Conservation (phyloP, 2,888 invertebrate species). For the Agrochola macilenta region DNA sequence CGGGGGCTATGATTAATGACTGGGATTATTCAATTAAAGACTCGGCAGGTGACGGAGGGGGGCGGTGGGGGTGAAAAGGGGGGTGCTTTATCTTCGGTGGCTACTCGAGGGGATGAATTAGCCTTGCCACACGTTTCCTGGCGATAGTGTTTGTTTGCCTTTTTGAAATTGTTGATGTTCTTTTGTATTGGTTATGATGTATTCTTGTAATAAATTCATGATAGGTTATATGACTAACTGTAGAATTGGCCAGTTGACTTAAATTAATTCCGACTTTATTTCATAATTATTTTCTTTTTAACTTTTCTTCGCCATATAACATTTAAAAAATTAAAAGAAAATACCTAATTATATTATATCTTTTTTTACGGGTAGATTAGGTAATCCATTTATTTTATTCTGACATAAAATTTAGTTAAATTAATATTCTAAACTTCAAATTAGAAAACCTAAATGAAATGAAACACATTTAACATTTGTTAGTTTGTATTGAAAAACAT, state of each 20-base stretch:
- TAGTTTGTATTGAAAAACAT: conserved; percentile 35
- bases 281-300: neutral
- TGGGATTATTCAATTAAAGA: conserved; percentile 90
- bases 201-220: neutral
- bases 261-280: neutral
- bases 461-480: neutral
- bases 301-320: neutral
- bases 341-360: neutral
- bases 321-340: too few relatives aligned
- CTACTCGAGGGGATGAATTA: conserved; percentile 79
- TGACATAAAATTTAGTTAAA: neutral
- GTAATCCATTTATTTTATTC: neutral
- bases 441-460: neutral
- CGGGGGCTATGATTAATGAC: conserved; percentile 89
- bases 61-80: conserved; percentile 51
- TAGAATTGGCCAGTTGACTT: neutral
- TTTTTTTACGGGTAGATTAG: neutral
- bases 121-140: conserved; percentile 75
- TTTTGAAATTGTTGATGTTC: conserved; percentile 60
- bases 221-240: neutral
- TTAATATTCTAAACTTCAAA: neutral
- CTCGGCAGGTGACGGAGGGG: conserved; percentile 84
- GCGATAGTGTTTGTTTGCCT: conserved; percentile 75
- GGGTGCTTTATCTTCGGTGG: conserved; percentile 77
- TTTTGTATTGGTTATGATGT: neutral